Base-by-base conservation (phyloP, 53 echinoderm and acorn worm species). In the Echinometra lucunter region DNA sequence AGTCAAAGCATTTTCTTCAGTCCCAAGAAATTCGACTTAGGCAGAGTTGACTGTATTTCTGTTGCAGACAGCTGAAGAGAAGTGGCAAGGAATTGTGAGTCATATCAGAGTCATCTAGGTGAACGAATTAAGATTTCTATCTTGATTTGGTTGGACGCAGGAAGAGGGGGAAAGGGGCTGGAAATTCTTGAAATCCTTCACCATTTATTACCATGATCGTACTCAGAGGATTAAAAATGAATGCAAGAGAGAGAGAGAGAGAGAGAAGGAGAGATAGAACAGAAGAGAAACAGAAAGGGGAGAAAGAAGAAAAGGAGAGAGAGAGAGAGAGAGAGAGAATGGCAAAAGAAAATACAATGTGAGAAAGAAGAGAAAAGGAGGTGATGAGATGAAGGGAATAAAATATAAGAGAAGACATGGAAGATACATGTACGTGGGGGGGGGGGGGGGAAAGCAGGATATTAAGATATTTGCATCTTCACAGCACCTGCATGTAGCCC, bases 51-150 rank as follows among this genome's bases (percentile, higher is more conserved):
- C n/a, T n/a, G n/a, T 53, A 11, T 53, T 4, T 53, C 53, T 53
- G 49, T 4, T 53, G 2, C 13, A 13, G 1, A 53, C 53, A 53
- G 13, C 8, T 53, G 53, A 13, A 53, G 53, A 53, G 53, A 53
- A 53, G 53, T 67, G 66, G 67, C 67, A 67, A 67, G 67, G 10
- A 67, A 67, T 30, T 17, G 42, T 80, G 80, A 80, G 80, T 80
- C 80, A 80, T 34, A 40, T 34, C 80, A 40, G 21, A 80, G 80
- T 80, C 80, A 80, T 42, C 37, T 21, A 80, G 67, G 67, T 67
- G 30, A n/a, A n/a, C n/a, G n/a, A 67, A 37, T 80, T 80, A 40
- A 80, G 80, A 80, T 80, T 80, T 19, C 42, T 40, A 80, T 80
- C 80, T 40, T 37, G 38, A 72, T 72, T 1, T 72, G 72, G 72